Evolutionary conservation across 1,140 invertebrate species (phyloP), one percentile per base, ranked within the genome.

Genomic region (Drosophila hydei): DNA sequence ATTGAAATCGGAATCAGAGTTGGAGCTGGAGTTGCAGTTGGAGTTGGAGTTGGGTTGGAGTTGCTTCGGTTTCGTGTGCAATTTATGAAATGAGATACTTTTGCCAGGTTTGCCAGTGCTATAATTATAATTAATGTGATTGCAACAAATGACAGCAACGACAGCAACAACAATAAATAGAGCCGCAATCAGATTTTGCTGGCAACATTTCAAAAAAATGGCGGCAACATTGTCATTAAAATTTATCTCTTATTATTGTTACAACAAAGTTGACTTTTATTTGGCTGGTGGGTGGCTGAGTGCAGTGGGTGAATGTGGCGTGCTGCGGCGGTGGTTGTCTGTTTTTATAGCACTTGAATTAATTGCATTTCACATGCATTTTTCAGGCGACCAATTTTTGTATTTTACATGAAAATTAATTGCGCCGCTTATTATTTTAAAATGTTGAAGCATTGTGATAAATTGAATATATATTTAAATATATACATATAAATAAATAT

Each of bases 71-170:
- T 68, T 63, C 64, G 25, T 68, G 58, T 70, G 73, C 77, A 85
- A 85, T 85, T 85, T 85, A 47, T 45, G 75, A 85, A 87, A 85
- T 85, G 77, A 85, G 81, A 87, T 85, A 85, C 81, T 85, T 81
- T 85, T 87, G 81, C 79, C 73, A 75, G 38, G n/a, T 73, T 79
- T 71, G 80, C 65, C 69, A 67, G 61, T 58, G 72, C 70, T 85
- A 75, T 87, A 85, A 87, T 85, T 85, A 77, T 85, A 85, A 85
- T 85, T 85, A 85, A 85, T 81, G 68, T 67, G 65, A 84, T 69
- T 70, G 65, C 80, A 56, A 62, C 59, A 78, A 16, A 27, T 11
- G 12, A 64, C 73, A 70, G 23, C 63, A 50, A 45, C 50, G 60
- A 50, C 25, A 14, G 3, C n/a, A 73, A 40, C 33, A 58, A 72